Percentiles rank a stretch among this genome's conserved stretches.
Conservation (phyloP, 2,113 vertebrate genomes). For the Formicarius rufipectus region DNA sequence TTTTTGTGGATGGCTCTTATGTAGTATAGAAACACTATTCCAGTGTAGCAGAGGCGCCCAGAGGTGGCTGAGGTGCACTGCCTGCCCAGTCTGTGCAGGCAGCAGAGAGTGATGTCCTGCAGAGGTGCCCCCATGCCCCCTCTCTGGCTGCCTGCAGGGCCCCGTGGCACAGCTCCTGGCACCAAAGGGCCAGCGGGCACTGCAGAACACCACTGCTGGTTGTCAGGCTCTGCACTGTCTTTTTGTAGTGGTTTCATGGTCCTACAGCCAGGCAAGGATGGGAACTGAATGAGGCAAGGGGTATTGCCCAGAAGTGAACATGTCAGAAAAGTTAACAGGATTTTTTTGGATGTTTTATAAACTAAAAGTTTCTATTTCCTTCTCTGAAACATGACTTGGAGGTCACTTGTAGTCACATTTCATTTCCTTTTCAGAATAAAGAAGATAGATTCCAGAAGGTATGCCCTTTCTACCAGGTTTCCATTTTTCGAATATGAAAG, state of each 20-base stretch:
- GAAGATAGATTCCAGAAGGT: background rate
- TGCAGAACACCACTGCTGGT: accelerated
- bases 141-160: background rate
- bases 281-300: background rate
- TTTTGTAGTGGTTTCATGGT: background rate
- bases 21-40: background rate
- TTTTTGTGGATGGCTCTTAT: background rate
- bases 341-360: background rate
- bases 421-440: background rate
- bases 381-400: background rate
- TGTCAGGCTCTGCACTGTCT: background rate
- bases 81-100: accelerated
- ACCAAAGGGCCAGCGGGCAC: background rate
- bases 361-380: background rate
- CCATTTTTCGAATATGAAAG: background rate
- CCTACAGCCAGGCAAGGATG: background rate
- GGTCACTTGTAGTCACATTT: background rate
- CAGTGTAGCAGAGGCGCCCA: background rate
- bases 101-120: background rate
- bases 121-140: background rate
- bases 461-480: background rate
- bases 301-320: background rate
- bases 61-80: background rate
- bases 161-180: background rate
- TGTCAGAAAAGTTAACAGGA: background rate